Evolutionary conservation across 2,113 vertebrate species (phyloP).

Genomic region (Gopherus flavomarginatus): DNA sequence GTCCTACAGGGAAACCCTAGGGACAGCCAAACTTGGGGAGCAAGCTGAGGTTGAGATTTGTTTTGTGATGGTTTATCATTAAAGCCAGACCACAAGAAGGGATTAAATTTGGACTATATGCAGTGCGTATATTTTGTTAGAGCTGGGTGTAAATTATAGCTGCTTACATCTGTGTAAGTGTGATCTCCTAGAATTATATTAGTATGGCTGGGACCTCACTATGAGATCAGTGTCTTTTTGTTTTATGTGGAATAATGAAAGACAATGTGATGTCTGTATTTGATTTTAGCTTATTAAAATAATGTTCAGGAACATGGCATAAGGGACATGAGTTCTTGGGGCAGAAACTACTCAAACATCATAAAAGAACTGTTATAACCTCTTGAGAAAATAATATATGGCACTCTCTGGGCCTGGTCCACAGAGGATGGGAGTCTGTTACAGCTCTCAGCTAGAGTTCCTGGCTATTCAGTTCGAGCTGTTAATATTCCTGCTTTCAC

Average conservation of each 20-base stretch:
- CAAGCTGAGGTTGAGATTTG: slow-evolving; percentile 32
- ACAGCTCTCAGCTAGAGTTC: background rate
- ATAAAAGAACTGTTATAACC: slow-evolving; percentile 20
- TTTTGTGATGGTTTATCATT: slow-evolving; percentile 45
- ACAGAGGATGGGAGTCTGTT: background rate
- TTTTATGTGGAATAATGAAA: slow-evolving; percentile 67
- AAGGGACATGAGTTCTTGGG: slow-evolving; percentile 17
- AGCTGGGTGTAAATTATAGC: slow-evolving; percentile 43
- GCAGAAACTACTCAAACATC: background rate
- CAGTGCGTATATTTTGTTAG: slow-evolving; percentile 54
- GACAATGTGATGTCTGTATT: slow-evolving; percentile 60
- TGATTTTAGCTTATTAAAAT: slow-evolving; percentile 56
- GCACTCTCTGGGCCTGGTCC: background rate
- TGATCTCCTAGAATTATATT: slow-evolving; percentile 38
- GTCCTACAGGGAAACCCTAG: slow-evolving; percentile 24
- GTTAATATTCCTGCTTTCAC: background rate
- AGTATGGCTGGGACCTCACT: slow-evolving; percentile 41
- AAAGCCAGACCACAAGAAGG: slow-evolving; percentile 56
- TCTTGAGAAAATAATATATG: background rate
- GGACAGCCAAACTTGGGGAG: slow-evolving; percentile 49
- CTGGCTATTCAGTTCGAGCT: background rate
- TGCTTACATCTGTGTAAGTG: slow-evolving; percentile 28
- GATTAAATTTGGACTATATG: slow-evolving; percentile 65
- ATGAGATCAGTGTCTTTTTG: slow-evolving; percentile 38
- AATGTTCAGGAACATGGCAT: slow-evolving; percentile 53